Conservation (phyloP, 2,797 vertebrate genomes). For the Numenius phaeopus region DNA sequence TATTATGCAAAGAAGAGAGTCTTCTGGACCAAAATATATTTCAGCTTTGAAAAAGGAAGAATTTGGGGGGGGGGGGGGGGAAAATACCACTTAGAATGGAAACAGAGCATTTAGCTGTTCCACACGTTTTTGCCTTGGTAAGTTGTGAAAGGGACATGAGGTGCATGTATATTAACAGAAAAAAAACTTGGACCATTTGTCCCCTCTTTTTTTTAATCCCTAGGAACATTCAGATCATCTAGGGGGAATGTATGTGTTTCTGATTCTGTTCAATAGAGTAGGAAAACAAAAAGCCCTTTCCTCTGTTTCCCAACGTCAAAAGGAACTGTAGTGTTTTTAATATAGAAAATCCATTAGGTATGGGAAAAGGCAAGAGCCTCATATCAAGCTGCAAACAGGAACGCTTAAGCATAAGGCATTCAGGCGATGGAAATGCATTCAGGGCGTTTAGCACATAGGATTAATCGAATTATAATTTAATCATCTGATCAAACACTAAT, state of each 20-base stretch:
- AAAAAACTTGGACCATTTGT: neutral
- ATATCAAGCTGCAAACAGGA: conserved; percentile 60
- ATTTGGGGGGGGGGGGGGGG: neutral
- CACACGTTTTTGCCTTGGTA: neutral
- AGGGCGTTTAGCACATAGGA: conserved; percentile 87
- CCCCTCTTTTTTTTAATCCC: neutral
- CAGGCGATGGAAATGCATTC: conserved; percentile 86
- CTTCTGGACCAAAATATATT: neutral
- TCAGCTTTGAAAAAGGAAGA: neutral
- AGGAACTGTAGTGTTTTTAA: neutral
- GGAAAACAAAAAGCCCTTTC: conserved; percentile 11
- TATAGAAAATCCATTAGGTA: conserved; percentile 35
- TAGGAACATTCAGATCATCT: neutral
- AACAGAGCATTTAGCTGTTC: neutral
- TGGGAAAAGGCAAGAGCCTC: conserved; percentile 4
- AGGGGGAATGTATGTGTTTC: neutral
- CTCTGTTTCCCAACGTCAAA: neutral
- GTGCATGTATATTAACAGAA: neutral
- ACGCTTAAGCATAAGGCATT: conserved; percentile 76
- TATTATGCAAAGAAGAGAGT: neutral
- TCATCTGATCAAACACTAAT: conserved; percentile 96
- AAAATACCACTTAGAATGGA: neutral
- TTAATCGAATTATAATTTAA: conserved; percentile 93
- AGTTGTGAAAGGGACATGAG: neutral
- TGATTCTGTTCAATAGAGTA: neutral